Base-by-base conservation (phyloP, 2,113 vertebrate species). In the Gavialis gangeticus region DNA sequence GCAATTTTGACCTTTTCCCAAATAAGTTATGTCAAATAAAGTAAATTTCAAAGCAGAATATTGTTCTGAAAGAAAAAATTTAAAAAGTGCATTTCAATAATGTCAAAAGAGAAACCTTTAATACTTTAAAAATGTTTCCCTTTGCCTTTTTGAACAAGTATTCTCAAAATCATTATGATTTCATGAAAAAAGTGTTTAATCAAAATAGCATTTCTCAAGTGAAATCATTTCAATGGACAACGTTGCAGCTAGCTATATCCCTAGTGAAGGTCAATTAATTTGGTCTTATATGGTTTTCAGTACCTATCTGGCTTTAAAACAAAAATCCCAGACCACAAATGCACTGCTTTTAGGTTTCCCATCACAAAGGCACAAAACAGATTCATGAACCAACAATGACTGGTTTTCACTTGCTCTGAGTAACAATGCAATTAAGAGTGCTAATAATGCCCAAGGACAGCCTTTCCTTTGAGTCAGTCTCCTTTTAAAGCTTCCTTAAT, bases 401-500 rank as follows among this genome's bases (percentile, higher is more conserved):
- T 2, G 59, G 28, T 94, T 85, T 96, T 90, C 79, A 75, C 83
- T 96, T 90, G 11, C n/a, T 84, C 69, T 92, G 87, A 94, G 71
- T 91, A 96, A 91, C 85, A 94, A 90, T 76, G 11, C 82, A 97
- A 97, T 96, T 93, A 96, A 96, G 79, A 94, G 87, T 91, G 69
- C 22, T 96, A 94, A 96, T 91, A 97, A 95, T 91, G 86, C 81
- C 88, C 85, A 96, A 89, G 85, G 89, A 97, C 77, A 96, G 37
- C 67, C 27, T 88, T 97, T 95, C 95, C 88, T 88, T 71, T 78
- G 27, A 76, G 95, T 84, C n/a, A 24, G 80, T 88, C 67, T 73
- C 3, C 0, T 96, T 95, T 95, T 92, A 93, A 96, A 96, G 82
- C 66, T 94, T 86, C 28, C 73, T 97, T 96, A 97, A 95, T 95